Percentiles rank a stretch among this genome's conserved stretches.
Evolutionary conservation across 2,888 invertebrate species (phyloP).

Genomic region (Scaptomyza cyrtandrae): DNA sequence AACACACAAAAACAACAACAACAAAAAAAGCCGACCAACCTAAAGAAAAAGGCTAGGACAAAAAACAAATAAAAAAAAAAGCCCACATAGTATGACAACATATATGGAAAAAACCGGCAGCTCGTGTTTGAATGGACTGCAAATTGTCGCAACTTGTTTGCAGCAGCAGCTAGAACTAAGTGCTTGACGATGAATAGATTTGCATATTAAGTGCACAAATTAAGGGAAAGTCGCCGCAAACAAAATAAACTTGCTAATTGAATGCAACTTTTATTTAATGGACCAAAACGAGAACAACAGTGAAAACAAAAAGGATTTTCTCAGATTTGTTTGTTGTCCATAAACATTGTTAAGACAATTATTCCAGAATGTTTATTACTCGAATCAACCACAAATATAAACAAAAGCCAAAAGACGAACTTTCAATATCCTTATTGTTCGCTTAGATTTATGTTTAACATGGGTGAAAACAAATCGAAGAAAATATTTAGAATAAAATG

Average conservation of each 20-base stretch:
- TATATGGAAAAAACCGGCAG: conserved; percentile 15
- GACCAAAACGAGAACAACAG: conserved; percentile 19
- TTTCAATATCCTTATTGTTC: no score
- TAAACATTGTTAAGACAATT: conserved; percentile 46
- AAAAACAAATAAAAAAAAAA: no score
- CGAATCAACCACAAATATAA: neutral
- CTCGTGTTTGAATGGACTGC: conserved; percentile 44
- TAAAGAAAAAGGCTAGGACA: neutral
- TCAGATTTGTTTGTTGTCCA: conserved; percentile 4
- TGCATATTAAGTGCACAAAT: conserved; percentile 57
- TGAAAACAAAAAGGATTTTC: conserved; percentile 33
- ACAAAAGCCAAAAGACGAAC: no score
- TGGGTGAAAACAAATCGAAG: neutral
- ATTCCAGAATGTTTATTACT: no score
- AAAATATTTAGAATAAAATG: neutral
- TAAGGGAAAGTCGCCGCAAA: conserved; percentile 42
- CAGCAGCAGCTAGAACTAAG: conserved; percentile 6
- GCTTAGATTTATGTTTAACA: no score
- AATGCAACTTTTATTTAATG: conserved; percentile 50
- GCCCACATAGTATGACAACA: neutral
- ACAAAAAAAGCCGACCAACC: neutral
- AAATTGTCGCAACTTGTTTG: conserved; percentile 47
- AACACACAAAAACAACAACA: conserved; percentile 34
- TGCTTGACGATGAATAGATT: conserved; percentile 48
- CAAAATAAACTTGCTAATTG: conserved; percentile 55